phyloP scores from a whole-genome alignment of 2,888 invertebrate genomes.

The Tetranychus piercei region DNA sequence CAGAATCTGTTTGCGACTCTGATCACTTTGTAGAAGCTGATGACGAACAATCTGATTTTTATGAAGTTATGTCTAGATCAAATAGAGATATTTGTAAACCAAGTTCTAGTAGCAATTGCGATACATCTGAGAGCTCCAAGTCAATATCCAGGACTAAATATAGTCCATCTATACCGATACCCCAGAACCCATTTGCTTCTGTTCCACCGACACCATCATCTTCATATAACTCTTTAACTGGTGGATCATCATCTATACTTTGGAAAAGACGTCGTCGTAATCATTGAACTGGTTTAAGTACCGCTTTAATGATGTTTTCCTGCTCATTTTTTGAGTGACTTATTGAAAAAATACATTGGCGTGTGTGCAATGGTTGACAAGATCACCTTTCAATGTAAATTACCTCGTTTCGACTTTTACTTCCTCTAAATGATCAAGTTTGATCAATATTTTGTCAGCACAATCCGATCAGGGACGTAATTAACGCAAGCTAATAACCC shows the following conservation, averaged over 20 bases:
- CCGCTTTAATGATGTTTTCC: background rate
- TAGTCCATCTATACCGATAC: slow-evolving; percentile 10
- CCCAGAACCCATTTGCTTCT: slow-evolving; percentile 9
- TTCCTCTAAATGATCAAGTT: no score
- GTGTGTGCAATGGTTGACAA: no score
- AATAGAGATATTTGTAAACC: slow-evolving; percentile 6
- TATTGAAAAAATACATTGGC: no score
- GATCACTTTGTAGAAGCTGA: slow-evolving; percentile 20
- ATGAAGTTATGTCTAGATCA: slow-evolving; percentile 17
- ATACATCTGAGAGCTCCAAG: background rate
- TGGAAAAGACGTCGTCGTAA: slow-evolving; percentile 16
- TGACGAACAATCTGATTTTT: slow-evolving; percentile 22
- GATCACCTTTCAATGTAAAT: no score
- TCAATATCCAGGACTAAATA: slow-evolving; percentile 6
- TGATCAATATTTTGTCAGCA: no score
- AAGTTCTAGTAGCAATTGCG: background rate
- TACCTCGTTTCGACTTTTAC: no score
- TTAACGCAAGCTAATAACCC: no score
- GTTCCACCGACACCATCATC: slow-evolving; percentile 11
- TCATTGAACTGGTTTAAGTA: background rate
- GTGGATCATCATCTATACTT: slow-evolving; percentile 8
- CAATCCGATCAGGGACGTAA: no score
- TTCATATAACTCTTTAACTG: slow-evolving; percentile 6
- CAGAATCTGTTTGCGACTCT: slow-evolving; percentile 8
- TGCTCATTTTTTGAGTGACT: no score